A percentile compares a stretch with the other conserved stretches of the same genome.
Evolutionary conservation across 35 echinoderm and acorn worm genomes (phyloP).

Genomic region (Heliocidaris erythrogramma): DNA sequence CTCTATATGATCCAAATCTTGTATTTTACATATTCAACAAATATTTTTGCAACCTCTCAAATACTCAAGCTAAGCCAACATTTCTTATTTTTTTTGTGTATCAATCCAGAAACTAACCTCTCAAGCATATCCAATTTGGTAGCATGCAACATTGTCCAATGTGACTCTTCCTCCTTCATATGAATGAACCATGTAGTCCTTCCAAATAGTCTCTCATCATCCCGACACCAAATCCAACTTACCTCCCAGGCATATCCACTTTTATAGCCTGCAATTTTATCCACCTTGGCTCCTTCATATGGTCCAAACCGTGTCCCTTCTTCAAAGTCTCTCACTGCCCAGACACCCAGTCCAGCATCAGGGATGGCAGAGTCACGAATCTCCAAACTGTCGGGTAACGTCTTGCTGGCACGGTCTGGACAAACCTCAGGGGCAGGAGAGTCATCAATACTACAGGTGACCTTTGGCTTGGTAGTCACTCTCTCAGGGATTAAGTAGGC

Average conservation of each 20-base stretch:
- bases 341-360: background rate
- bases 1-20: too few species aligned
- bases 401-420: constrained; percentile 21
- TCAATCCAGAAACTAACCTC: too few species aligned
- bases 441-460: background rate
- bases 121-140: too few species aligned
- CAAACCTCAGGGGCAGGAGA: background rate
- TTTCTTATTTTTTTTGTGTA: too few species aligned
- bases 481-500: background rate
- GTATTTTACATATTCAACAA: too few species aligned
- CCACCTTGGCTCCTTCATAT: background rate
- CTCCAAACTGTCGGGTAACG: background rate
- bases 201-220: too few species aligned
- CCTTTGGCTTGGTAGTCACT: background rate
- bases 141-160: too few species aligned
- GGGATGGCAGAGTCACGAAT: background rate
- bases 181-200: too few species aligned
- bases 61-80: too few species aligned
- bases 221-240: background rate
- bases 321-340: constrained; percentile 10
- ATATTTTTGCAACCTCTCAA: too few species aligned
- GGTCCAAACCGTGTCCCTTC: constrained; percentile 30
- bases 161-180: too few species aligned
- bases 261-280: background rate
- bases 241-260: constrained; percentile 46